These are phyloP conservation scores for Drosophila sulfurigaster DNA, from an alignment of 1,140 invertebrate species.

Conservation along the genomic window DNA sequence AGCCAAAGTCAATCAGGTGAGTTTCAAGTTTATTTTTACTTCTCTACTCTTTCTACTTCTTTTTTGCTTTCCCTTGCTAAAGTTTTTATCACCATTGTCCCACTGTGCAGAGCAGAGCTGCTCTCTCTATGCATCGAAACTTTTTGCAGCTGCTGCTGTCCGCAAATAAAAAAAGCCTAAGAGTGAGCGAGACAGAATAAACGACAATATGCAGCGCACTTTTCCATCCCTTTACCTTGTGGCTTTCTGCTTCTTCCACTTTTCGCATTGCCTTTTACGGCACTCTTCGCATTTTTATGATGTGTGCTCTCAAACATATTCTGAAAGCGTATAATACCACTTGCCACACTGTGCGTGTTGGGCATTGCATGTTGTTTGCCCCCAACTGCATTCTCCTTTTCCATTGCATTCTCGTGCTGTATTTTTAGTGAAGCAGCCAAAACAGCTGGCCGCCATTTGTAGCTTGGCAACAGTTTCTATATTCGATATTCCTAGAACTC, in stretches of 20 bases:
- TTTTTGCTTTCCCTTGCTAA: slow-evolving; percentile 20
- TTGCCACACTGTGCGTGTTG: slow-evolving; percentile 37
- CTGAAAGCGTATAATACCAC: slow-evolving; percentile 33
- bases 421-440: slow-evolving; percentile 38
- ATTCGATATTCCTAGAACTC: slow-evolving; percentile 18
- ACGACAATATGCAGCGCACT: slow-evolving; percentile 6
- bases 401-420: slow-evolving; percentile 28
- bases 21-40: slow-evolving; percentile 48
- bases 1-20: slow-evolving; percentile 80
- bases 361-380: background rate
- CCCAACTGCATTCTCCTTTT: background rate
- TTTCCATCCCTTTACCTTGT: slow-evolving; percentile 48
- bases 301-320: slow-evolving; percentile 20
- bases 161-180: slow-evolving; percentile 15
- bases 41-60: slow-evolving; percentile 19
- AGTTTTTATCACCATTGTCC: slow-evolving; percentile 1
- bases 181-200: background rate
- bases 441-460: slow-evolving; percentile 39
- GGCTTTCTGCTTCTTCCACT: slow-evolving; percentile 13
- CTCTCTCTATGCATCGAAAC: slow-evolving; percentile 31
- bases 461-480: slow-evolving; percentile 36
- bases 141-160: slow-evolving; percentile 51
- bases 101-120: slow-evolving; percentile 29
- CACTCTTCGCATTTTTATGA: slow-evolving; percentile 11
- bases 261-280: slow-evolving; percentile 10